Conservation (phyloP, 2,888 invertebrate genomes). For the Spodoptera exigua region DNA sequence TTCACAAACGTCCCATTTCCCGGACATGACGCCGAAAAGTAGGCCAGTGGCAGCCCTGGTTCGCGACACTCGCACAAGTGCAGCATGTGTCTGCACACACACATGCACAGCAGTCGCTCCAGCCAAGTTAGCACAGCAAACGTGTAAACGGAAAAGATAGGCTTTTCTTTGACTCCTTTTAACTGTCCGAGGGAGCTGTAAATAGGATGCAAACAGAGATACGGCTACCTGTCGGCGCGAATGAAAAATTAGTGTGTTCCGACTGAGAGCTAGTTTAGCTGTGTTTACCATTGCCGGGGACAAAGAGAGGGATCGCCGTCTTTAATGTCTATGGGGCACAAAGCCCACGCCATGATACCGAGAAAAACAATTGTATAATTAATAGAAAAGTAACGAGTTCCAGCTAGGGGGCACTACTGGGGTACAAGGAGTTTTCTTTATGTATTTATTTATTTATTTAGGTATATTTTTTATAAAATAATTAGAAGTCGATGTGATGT, state of each 20-base stretch:
- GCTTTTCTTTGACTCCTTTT: slow-evolving; percentile 86
- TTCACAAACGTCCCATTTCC: slow-evolving; percentile 56
- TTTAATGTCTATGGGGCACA: slow-evolving; percentile 34
- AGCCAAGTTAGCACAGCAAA: slow-evolving; percentile 79
- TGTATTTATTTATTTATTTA: slow-evolving; percentile 2
- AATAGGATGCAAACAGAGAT: slow-evolving; percentile 88
- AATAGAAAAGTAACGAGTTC: slow-evolving; percentile 9
- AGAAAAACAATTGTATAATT: slow-evolving; percentile 18
- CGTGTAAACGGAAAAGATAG: slow-evolving; percentile 85
- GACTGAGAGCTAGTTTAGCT: slow-evolving; percentile 47
- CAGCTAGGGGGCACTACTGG: too few relatives aligned
- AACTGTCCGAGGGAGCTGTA: slow-evolving; percentile 82
- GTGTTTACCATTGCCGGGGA: slow-evolving; percentile 48
- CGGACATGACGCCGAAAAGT: slow-evolving; percentile 53
- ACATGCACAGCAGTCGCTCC: slow-evolving; percentile 51
- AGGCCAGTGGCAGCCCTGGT: slow-evolving; percentile 67
- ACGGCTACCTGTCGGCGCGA: slow-evolving; percentile 75
- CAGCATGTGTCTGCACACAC: slow-evolving; percentile 36
- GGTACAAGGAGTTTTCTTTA: background rate
- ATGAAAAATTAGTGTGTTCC: slow-evolving; percentile 75
- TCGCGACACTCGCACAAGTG: slow-evolving; percentile 30
- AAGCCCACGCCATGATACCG: slow-evolving; percentile 19
- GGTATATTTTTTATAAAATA: background rate
- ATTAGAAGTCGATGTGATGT: too few relatives aligned
- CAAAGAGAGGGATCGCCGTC: slow-evolving; percentile 38